phyloP scores from a whole-genome alignment of 2,113 vertebrate species.

The Petrocephalus zakoni region DNA sequence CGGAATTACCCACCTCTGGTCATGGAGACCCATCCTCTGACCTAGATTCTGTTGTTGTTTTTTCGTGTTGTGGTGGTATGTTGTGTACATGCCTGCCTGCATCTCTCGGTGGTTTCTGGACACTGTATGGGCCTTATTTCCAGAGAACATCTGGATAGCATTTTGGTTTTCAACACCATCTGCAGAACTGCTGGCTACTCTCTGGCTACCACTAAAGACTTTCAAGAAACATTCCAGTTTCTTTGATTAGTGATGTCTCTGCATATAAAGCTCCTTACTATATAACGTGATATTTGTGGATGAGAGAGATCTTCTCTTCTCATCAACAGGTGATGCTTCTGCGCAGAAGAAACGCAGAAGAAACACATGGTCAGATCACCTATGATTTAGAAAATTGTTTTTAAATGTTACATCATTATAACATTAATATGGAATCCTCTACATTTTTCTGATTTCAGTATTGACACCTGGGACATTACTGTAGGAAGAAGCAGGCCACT shows the following conservation, averaged over 20 bases:
- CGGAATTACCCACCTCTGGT: no score
- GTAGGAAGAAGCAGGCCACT: background rate
- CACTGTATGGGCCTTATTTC: background rate
- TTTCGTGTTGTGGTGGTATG: background rate
- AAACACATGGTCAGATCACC: background rate
- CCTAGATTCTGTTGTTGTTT: background rate
- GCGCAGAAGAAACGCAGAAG: background rate
- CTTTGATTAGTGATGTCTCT: background rate
- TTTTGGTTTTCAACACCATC: no score
- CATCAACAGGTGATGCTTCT: background rate
- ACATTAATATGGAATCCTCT: background rate
- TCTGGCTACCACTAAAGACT: background rate
- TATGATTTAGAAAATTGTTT: background rate
- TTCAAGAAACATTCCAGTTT: background rate
- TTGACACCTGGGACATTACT: background rate
- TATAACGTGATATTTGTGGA: background rate
- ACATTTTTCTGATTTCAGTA: background rate
- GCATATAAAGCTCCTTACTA: background rate
- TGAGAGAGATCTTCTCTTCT: background rate
- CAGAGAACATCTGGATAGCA: no score
- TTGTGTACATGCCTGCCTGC: background rate
- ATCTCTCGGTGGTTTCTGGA: background rate
- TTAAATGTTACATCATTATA: background rate
- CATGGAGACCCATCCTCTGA: background rate
- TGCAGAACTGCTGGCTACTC: no score